A percentile compares a stretch with the other conserved stretches of the same genome.
These are phyloP conservation scores for Melanaphis sacchari DNA, from an alignment of 1,140 invertebrate genomes.

Conservation along the genomic window DNA sequence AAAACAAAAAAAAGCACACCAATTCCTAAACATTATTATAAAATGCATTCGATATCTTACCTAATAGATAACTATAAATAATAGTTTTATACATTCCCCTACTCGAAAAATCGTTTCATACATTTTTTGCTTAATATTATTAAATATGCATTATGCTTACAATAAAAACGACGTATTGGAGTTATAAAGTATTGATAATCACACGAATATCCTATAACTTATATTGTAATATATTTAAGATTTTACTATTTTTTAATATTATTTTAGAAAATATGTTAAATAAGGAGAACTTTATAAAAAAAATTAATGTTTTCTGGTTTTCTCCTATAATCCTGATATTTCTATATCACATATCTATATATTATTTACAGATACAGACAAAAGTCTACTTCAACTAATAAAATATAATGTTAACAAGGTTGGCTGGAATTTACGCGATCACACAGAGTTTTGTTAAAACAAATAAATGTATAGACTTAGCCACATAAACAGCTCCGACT, in stretches of 20 bases:
- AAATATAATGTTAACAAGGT: constrained; percentile 4
- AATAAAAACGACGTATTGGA: background rate
- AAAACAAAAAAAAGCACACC: background rate
- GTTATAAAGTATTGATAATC: background rate
- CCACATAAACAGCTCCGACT: background rate
- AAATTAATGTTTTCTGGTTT: background rate
- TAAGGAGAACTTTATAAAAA: background rate
- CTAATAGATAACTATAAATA: background rate
- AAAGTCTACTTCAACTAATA: background rate
- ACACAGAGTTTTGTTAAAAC: background rate
- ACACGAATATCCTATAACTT: too few species aligned
- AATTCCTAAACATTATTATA: background rate
- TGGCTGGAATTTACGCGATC: background rate
- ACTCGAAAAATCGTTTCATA: background rate
- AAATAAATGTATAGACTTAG: background rate
- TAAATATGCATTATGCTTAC: background rate
- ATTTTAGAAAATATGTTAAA: background rate
- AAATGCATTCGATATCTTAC: background rate
- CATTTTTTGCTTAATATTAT: background rate
- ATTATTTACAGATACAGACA: background rate
- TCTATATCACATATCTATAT: background rate
- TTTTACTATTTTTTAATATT: background rate
- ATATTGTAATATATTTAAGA: too few species aligned
- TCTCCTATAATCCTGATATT: background rate
- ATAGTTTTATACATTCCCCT: background rate